These are phyloP conservation scores for Enteromius viviparus DNA, from an alignment of 2,797 vertebrate species.

Conservation along the genomic window DNA sequence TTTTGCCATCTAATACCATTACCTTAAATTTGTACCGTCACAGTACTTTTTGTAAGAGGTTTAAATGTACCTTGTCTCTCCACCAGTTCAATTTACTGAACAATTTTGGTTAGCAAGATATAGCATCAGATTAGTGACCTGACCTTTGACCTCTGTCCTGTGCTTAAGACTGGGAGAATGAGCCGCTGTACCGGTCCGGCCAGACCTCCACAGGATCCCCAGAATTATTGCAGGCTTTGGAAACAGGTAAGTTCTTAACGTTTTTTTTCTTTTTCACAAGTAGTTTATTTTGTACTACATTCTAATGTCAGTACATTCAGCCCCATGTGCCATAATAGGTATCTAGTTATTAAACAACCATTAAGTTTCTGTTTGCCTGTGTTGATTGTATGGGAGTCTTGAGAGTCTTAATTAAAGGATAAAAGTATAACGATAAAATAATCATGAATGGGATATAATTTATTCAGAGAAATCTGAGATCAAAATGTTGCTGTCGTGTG, in stretches of 20 bases:
- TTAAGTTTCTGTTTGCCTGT: background rate
- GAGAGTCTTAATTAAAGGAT: background rate
- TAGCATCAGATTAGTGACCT: background rate
- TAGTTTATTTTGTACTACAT: background rate
- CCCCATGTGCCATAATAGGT: background rate
- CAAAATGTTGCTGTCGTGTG: background rate
- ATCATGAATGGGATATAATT: background rate
- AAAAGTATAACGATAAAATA: background rate
- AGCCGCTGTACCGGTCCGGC: conserved; percentile 69
- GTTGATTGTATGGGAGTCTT: background rate
- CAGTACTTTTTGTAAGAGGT: background rate
- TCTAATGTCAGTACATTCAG: background rate
- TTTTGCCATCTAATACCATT: background rate
- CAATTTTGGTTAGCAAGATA: background rate
- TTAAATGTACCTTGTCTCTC: background rate
- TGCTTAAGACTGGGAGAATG: conserved; percentile 68
- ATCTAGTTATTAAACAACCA: background rate
- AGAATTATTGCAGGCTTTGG: conserved; percentile 78
- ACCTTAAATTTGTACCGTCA: background rate
- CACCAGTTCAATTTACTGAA: background rate
- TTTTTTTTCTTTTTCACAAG: background rate
- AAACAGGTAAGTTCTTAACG: conserved; percentile 68
- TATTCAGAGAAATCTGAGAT: background rate
- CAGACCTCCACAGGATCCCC: conserved; percentile 63
- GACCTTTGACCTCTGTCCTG: background rate